phyloP scores from a whole-genome alignment of 2,888 invertebrate genomes.

The Caenorhabditis sp. region DNA sequence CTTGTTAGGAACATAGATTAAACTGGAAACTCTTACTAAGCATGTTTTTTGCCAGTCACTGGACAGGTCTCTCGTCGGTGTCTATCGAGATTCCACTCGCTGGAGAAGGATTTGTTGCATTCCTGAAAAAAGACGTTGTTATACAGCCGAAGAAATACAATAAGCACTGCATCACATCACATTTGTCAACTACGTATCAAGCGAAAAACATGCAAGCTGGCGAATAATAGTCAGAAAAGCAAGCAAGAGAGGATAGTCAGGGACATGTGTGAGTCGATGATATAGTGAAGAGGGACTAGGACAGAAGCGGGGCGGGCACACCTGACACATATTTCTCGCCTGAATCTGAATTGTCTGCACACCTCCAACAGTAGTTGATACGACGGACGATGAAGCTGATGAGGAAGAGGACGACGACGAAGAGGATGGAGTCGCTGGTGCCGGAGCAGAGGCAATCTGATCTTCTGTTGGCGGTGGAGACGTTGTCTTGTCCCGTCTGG shows the following conservation, averaged over 20 bases:
- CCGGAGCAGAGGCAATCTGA: neutral
- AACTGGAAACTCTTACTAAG: constrained; percentile 2
- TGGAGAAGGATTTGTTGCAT: constrained; percentile 32
- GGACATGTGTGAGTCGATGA: neutral
- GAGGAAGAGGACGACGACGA: neutral
- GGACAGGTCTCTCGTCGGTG: constrained; percentile 29
- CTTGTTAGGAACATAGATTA: neutral
- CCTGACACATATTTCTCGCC: constrained; percentile 50
- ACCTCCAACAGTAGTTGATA: neutral
- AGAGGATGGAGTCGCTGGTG: neutral
- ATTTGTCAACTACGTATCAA: neutral
- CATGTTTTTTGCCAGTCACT: neutral
- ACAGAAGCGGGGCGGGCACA: constrained; percentile 26
- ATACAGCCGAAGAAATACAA: neutral
- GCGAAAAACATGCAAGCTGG: neutral
- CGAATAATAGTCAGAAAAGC: neutral
- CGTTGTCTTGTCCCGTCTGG: neutral
- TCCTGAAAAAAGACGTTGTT: constrained; percentile 17
- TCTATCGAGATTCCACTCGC: constrained; percentile 38
- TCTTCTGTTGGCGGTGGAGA: constrained; percentile 14
- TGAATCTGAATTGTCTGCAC: constrained; percentile 8
- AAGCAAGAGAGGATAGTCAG: too few relatives aligned
- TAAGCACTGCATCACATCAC: neutral
- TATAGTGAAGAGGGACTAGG: neutral
- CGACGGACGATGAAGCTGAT: neutral